Evolutionary conservation across 2,113 vertebrate genomes (phyloP).

Genomic region (Etheostoma spectabile): DNA sequence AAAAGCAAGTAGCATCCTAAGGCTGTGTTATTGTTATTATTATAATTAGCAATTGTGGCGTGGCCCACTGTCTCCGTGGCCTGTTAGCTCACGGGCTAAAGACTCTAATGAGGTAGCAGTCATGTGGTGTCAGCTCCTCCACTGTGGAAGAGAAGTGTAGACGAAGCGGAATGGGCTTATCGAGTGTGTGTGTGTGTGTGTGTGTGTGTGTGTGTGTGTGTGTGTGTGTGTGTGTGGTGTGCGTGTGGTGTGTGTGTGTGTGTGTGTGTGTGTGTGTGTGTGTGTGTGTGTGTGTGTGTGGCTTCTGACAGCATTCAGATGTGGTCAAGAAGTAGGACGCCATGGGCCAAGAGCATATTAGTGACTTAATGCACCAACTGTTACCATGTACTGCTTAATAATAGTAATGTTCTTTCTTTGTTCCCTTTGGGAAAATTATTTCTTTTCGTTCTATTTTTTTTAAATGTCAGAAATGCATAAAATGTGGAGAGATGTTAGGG

Average conservation of each 20-base stretch:
- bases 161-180: conserved; percentile 71
- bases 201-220: conserved; percentile 16
- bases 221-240: conserved; percentile 55
- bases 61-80: conserved; percentile 76
- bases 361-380: conserved; percentile 36
- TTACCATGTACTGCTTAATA: neutral
- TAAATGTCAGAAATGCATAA: no score
- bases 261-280: conserved; percentile 1
- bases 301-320: conserved; percentile 64
- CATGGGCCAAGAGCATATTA: conserved; percentile 37
- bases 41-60: conserved; percentile 81
- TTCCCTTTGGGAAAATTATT: no score
- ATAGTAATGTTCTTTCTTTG: no score
- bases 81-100: conserved; percentile 79
- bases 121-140: conserved; percentile 77
- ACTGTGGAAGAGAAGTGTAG: conserved; percentile 70
- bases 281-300: conserved; percentile 38
- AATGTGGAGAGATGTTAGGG: no score
- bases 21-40: conserved; percentile 83
- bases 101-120: conserved; percentile 82
- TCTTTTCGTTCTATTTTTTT: no score
- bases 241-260: conserved; percentile 11
- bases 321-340: conserved; percentile 67
- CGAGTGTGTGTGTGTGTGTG: conserved; percentile 4
- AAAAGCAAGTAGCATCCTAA: conserved; percentile 81